Base-by-base conservation (phyloP, 2,888 invertebrate species). In the Antitype chi region DNA sequence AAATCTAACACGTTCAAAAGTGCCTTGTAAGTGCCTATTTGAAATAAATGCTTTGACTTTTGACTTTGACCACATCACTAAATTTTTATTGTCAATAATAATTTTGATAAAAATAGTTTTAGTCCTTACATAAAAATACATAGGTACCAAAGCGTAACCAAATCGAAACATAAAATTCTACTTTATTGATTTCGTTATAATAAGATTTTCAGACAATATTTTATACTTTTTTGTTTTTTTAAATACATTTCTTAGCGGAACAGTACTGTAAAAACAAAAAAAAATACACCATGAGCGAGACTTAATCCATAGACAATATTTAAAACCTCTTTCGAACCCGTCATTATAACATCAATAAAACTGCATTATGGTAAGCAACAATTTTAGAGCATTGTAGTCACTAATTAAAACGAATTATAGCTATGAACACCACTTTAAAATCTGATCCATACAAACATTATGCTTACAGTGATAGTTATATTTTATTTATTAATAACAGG, bases 391-490 rank as follows among this genome's bases (percentile, higher is more conserved):
- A 80, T 62, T 67, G 55, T 74, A 59, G 59, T 68, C 62, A 73
- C 69, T 59, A 68, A 63, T 68, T 76, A 38, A 55, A 67, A 43
- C 23, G 52, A 63, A 49, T 1, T 63, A 23, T 55, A 59, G 17
- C 20, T 32, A 68, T 70, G 43, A 73, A 72, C 52, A 81, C 60
- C 17, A 11, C 20, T 28, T 66, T 71, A 68, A 64, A 83, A 81
- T 85, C 25, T 60, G 11, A 74, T 76, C 52, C 52, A 69, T 68
- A 62, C 7, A 60, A 57, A 71, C 7, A 62, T 59, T 25, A 66
- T 84, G 70, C 81, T 74, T 81, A 83, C 64, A 85, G 47, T 32
- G 13, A 52, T 47, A 23, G 49, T 53, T 49, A 55, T n/a, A 25
- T 17, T 32, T 28, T 5, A 74, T 32, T 32, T 5, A n/a, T 15